Percentiles rank a stretch among this genome's conserved stretches.
phyloP scores from a whole-genome alignment of 2,113 vertebrate genomes.

The Leptocoma aspasia region DNA sequence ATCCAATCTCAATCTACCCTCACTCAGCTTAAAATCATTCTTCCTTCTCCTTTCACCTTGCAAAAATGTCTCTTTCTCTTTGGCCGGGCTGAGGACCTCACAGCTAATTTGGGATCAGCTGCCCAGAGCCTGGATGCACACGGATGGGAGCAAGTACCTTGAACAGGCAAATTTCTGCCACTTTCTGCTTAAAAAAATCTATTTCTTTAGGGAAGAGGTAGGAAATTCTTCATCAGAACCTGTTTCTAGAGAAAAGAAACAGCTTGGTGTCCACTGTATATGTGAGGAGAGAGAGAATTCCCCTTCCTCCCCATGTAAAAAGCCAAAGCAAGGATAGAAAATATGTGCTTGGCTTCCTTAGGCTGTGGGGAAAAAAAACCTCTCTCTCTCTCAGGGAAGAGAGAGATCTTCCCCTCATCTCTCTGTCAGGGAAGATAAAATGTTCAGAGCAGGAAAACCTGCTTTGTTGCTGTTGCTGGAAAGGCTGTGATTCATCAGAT shows the following conservation, averaged over 20 bases:
- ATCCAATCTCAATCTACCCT: background rate
- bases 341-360: background rate
- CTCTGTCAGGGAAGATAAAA: background rate
- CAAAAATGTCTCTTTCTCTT: background rate
- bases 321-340: background rate
- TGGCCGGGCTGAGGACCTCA: background rate
- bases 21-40: background rate
- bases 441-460: background rate
- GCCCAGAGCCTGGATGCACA: background rate
- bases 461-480: conserved; percentile 23
- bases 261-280: background rate
- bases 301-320: background rate
- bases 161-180: background rate
- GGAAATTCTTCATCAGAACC: background rate
- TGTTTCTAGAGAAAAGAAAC: background rate
- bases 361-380: background rate
- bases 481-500: conserved; percentile 19
- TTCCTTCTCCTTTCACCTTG: background rate
- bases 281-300: background rate
- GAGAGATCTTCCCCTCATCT: background rate
- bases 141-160: background rate
- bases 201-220: background rate
- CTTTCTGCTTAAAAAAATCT: background rate
- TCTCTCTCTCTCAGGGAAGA: background rate
- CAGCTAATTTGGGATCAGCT: background rate